Evolutionary conservation across 2,113 vertebrate genomes (phyloP), one percentile per base, ranked within the genome.

Genomic region (Caretta caretta): DNA sequence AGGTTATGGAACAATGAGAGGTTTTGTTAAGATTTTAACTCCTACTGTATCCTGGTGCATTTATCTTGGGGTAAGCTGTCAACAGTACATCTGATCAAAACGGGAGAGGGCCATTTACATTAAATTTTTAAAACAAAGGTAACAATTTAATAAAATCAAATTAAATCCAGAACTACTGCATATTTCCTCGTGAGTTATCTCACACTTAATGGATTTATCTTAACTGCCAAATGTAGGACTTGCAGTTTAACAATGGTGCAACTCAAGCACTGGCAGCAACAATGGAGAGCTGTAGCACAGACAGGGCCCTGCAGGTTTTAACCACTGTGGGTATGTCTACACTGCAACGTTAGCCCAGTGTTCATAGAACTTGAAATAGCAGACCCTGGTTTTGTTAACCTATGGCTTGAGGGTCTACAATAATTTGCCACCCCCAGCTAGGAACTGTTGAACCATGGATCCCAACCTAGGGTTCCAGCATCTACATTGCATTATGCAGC

Each of bases 1-100:
- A 96, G 51, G 85, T 98, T 97, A 98, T 38, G 88, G 93, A 97
- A 96, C 95, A 97, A 95, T 96, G 54, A 97, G 59, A 88, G 97
- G 97, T 79, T 98, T 95, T 80, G 42, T 87, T 76, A 84, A 95
- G 90, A 90, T 31, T 86, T 94, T 95, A 96, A 97, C 91, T 96
- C 91, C 80, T 90, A 35, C 42, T 79, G 72, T 2, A 17, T 89
- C 69, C 51, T 3, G 3, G 10, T 65, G 57, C 79, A 81, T 83
- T 22, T 82, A 76, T 90, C 72, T 84, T 27, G 24, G 51, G 9
- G 69, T 42, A 80, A 0, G 0, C 3, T 75, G 62, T 27, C 80
- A 82, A 10, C 48, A 87, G 46, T 1, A 54, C 3, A 0, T 19
- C 6, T 83, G 83, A 54, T 8, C 38, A 88, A 56, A 92, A 87